phyloP scores from a whole-genome alignment of 2,888 invertebrate genomes.

The Apantesis nais region DNA sequence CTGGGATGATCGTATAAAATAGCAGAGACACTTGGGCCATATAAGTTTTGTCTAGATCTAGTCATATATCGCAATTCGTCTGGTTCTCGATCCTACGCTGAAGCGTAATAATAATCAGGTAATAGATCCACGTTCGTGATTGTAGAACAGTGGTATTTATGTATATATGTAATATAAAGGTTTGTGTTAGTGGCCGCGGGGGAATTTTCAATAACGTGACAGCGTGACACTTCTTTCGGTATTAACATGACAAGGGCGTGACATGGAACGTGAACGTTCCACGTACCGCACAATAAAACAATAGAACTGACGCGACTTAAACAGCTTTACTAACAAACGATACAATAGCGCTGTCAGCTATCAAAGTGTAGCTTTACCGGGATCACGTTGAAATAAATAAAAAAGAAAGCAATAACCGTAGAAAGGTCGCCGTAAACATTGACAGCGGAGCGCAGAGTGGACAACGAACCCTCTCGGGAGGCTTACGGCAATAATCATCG shows the following conservation, averaged over 20 bases:
- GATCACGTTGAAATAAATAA: slow-evolving; percentile 10
- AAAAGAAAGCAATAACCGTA: slow-evolving; percentile 13
- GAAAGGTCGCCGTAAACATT: slow-evolving; percentile 14
- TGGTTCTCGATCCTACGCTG: background rate
- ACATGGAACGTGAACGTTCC: background rate
- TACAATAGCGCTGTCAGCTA: slow-evolving; percentile 6
- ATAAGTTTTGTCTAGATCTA: background rate
- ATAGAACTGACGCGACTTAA: background rate
- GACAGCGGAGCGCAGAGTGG: slow-evolving; percentile 9
- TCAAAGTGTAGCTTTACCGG: background rate
- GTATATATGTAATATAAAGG: background rate
- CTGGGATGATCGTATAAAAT: too few species aligned
- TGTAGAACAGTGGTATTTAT: background rate
- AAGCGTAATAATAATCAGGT: background rate
- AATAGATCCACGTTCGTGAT: background rate
- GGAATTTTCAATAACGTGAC: slow-evolving; percentile 1
- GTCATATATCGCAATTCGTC: background rate
- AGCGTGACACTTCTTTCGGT: background rate
- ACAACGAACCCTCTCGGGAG: slow-evolving; percentile 10
- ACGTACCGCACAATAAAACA: background rate
- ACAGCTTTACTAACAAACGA: slow-evolving; percentile 6
- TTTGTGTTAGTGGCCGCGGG: background rate
- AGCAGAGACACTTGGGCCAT: too few species aligned
- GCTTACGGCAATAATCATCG: slow-evolving; percentile 11
- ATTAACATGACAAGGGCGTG: slow-evolving; percentile 9